Percentiles rank a stretch among this genome's conserved stretches.
Evolutionary conservation across 2,113 vertebrate species (phyloP).

Genomic region (Pseudonaja textilis): DNA sequence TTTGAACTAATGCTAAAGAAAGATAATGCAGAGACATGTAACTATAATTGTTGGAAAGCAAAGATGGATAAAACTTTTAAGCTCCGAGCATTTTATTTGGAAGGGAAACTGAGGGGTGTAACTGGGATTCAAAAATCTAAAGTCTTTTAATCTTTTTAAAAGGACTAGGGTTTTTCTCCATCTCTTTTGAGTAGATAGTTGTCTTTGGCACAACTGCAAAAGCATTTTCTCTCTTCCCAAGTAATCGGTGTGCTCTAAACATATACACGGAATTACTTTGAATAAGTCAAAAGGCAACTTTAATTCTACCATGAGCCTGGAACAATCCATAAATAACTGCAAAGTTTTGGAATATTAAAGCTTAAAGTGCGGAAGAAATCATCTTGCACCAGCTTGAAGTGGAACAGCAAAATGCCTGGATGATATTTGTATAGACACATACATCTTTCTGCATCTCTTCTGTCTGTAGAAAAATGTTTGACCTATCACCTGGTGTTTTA

Average conservation of each 20-base stretch:
- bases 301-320: not conserved
- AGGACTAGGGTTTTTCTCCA: not conserved
- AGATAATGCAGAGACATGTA: not conserved
- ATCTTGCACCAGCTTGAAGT: not conserved
- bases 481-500: slow-evolving; percentile 31
- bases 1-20: not conserved
- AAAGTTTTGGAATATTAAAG: not conserved
- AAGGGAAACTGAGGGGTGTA: not conserved
- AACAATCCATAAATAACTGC: not conserved
- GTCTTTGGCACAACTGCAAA: not conserved
- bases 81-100: not conserved
- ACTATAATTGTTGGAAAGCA: not conserved
- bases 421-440: not conserved
- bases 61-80: not conserved
- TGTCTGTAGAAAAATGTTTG: not conserved
- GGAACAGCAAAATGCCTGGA: not conserved
- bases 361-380: not conserved
- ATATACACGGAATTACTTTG: not conserved
- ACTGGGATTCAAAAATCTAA: not conserved
- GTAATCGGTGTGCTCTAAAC: not conserved
- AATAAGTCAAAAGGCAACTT: not conserved
- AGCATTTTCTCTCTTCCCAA: not conserved
- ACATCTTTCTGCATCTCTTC: not conserved
- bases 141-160: not conserved
- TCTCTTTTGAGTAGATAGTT: not conserved